Evolutionary conservation across 2,113 vertebrate species (phyloP), one percentile per base, ranked within the genome.

Genomic region (Megatriorchis doriae): DNA sequence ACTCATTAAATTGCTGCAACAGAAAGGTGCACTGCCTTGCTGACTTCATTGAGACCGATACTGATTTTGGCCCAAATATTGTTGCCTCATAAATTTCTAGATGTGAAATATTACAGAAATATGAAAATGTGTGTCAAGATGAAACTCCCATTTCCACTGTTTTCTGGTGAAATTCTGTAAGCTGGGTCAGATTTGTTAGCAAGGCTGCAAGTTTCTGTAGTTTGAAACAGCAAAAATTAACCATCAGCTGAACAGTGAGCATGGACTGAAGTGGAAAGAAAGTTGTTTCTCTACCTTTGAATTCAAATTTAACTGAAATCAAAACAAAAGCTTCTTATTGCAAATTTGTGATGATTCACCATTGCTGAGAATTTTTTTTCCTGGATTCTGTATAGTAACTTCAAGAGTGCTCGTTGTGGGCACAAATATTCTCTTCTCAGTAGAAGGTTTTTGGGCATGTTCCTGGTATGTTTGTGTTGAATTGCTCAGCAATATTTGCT

Each of bases 311-410:
- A 94, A 53, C 61, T 91, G 86, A 95, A 91, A 83, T 92, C 56
- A 95, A 88, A 96, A 61, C 92, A 81, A 87, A 58, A 63, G 13
- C 86, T 81, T 48, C 78, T 38, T 52, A 23, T 32, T 87, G 52
- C 70, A 93, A 68, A 62, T 68, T 89, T 91, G 48, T 93, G 86
- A 61, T 96, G 86, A 95, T 90, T 95, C 91, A 91, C 67, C 45
- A 0, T 38, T 94, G 66, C 86, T 97, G 83, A 96, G 91, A 96
- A 95, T 32, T 78, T 88, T 95, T 96, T 95, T 96, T 97, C 70
- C 38, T 94, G 77, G 74, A 92, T 95, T 87, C 81, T 87, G n/a
- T 55, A 42, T 65, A 94, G 83, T 94, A 93, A 91, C 88, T 82
- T 97, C 87, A 74, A 77, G 78, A 93, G 17, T 81, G 17, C 27